A percentile compares a stretch with the other conserved stretches of the same genome.
Evolutionary conservation across 2,113 vertebrate genomes (phyloP).

Genomic region (Orycteropus afer): DNA sequence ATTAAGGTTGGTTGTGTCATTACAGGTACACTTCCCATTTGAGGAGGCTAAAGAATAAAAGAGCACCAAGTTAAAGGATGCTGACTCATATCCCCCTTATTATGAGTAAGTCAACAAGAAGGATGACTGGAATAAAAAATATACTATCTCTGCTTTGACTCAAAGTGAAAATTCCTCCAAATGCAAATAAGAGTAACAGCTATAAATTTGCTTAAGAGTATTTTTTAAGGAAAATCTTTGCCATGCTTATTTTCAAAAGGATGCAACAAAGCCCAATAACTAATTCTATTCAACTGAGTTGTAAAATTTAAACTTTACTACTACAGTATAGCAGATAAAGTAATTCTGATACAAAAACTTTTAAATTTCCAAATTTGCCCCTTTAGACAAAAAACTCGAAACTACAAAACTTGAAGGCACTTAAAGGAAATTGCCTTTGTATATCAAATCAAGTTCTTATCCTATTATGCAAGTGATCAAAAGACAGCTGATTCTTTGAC

Average conservation of each 20-base stretch:
- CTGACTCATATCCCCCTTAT: neutral
- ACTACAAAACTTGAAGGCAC: neutral
- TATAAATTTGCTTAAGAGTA: neutral
- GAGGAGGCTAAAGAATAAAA: constrained; percentile 87
- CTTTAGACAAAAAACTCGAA: constrained; percentile 17
- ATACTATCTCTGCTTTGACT: constrained; percentile 22
- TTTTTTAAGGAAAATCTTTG: constrained; percentile 12
- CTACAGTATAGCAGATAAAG: neutral
- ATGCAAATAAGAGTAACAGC: neutral
- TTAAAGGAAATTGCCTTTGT: constrained; percentile 47
- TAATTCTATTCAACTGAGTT: constrained; percentile 7
- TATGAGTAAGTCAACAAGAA: constrained; percentile 30
- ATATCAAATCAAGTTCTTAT: constrained; percentile 41
- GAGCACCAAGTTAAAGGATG: constrained; percentile 70
- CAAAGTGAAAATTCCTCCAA: constrained; percentile 12
- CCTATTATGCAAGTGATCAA: constrained; percentile 6
- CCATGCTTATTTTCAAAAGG: neutral
- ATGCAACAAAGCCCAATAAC: neutral
- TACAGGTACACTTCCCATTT: constrained; percentile 94
- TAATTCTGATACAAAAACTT: neutral
- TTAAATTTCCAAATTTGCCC: neutral
- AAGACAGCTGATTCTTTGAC: constrained; percentile 25
- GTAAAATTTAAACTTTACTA: constrained; percentile 33
- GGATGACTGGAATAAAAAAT: neutral
- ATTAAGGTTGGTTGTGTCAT: constrained; percentile 97